Evolutionary conservation across 2,113 vertebrate genomes (phyloP).

Genomic region (Corvus cornix): DNA sequence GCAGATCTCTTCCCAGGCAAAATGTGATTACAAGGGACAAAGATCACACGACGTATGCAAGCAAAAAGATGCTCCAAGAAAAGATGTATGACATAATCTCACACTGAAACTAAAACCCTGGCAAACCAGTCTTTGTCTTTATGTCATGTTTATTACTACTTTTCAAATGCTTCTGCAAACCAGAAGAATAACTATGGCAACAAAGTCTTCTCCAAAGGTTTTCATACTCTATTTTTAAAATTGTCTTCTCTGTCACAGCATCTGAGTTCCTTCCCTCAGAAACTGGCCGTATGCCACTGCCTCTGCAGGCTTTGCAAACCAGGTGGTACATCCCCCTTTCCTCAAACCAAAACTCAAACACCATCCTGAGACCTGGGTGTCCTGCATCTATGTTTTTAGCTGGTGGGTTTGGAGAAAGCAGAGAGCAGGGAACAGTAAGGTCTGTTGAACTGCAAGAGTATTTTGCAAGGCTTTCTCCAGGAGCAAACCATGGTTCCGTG

Average conservation of each 20-base stretch:
- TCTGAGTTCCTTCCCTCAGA: not conserved
- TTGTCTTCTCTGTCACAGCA: slow-evolving; percentile 29
- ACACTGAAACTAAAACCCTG: not conserved
- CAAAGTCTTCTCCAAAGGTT: slow-evolving; percentile 47
- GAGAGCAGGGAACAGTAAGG: not conserved
- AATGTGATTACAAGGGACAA: not conserved
- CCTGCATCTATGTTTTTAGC: not conserved
- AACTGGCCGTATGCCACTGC: not conserved
- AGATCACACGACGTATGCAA: not conserved
- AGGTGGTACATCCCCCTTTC: not conserved
- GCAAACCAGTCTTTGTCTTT: not conserved
- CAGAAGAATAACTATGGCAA: slow-evolving; percentile 70
- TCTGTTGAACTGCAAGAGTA: not conserved
- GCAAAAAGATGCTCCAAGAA: not conserved
- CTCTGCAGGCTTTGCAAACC: slow-evolving; percentile 7
- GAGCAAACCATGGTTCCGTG: not conserved
- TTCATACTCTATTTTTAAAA: slow-evolving; percentile 33
- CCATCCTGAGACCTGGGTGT: not conserved
- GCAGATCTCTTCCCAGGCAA: not conserved
- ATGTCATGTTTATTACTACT: slow-evolving; percentile 36
- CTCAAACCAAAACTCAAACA: not conserved
- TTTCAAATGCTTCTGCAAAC: slow-evolving; percentile 39
- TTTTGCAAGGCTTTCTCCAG: not conserved
- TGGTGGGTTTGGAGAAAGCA: not conserved
- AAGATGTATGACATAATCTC: not conserved